Evolutionary conservation across 2,888 invertebrate species (phyloP).

Genomic region (Subacronicta megacephala): DNA sequence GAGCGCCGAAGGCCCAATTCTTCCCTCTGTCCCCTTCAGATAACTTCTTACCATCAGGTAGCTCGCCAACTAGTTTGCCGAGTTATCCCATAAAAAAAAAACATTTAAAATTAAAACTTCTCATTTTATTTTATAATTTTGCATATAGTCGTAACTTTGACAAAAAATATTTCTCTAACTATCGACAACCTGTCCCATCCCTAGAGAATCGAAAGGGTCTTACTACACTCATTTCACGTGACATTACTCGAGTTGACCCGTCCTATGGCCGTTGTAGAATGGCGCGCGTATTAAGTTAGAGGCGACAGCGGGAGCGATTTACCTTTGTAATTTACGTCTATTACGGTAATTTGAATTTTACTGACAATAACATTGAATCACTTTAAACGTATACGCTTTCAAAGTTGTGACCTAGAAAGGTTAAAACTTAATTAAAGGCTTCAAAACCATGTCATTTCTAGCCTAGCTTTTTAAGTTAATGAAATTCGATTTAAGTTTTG

Average conservation of each 20-base stretch:
- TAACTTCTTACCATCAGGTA: too few relatives aligned
- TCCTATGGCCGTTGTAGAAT: constrained; percentile 64
- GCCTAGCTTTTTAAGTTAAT: too few relatives aligned
- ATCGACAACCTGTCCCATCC: constrained; percentile 58
- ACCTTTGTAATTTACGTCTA: background rate
- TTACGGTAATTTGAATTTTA: constrained; percentile 18
- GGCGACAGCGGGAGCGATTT: constrained; percentile 47
- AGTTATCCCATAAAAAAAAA: too few relatives aligned
- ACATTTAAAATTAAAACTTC: too few relatives aligned
- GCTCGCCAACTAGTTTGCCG: too few relatives aligned
- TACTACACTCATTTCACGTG: constrained; percentile 81
- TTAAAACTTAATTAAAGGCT: background rate
- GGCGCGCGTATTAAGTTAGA: constrained; percentile 32
- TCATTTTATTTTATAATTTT: too few relatives aligned
- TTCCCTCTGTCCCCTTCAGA: too few relatives aligned
- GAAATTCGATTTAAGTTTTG: too few relatives aligned
- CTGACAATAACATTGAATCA: constrained; percentile 19
- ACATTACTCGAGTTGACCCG: constrained; percentile 83
- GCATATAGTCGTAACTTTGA: background rate
- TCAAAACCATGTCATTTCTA: background rate
- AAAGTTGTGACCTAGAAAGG: background rate
- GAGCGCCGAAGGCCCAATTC: too few relatives aligned
- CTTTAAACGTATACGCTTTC: background rate
- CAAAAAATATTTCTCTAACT: background rate
- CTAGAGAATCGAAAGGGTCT: constrained; percentile 71